Evolutionary conservation across 2,797 vertebrate species (phyloP).

Genomic region (Petrocephalus sullivani): DNA sequence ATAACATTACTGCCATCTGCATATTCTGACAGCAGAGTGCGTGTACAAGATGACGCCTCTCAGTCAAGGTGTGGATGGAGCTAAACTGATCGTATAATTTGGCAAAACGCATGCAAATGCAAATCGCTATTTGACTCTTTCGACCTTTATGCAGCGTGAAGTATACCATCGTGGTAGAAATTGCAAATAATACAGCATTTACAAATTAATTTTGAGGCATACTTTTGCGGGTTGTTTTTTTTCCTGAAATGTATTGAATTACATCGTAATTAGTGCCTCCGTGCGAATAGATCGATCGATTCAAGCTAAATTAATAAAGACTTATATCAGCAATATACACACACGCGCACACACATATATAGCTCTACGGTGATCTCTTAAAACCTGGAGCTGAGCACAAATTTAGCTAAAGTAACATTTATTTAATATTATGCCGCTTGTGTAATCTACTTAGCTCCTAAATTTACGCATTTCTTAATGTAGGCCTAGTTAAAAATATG

Average conservation of each 20-base stretch:
- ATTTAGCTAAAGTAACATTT: neutral
- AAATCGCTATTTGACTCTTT: neutral
- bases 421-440: neutral
- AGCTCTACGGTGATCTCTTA: neutral
- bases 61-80: conserved; percentile 4
- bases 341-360: no score
- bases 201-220: neutral
- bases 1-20: neutral
- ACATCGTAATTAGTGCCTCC: neutral
- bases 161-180: neutral
- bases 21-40: neutral
- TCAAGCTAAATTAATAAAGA: neutral
- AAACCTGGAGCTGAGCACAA: neutral
- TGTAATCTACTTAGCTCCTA: neutral
- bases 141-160: neutral
- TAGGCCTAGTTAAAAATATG: neutral
- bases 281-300: neutral
- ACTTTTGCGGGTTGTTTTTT: neutral
- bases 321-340: neutral
- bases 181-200: neutral
- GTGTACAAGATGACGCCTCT: neutral
- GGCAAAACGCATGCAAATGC: neutral
- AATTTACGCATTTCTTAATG: neutral
- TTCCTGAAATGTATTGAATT: neutral
- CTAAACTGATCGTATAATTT: neutral